Percentiles rank a stretch among this genome's conserved stretches.
Evolutionary conservation across 2,888 invertebrate genomes (phyloP).

Genomic region (Lucinisca nassula): DNA sequence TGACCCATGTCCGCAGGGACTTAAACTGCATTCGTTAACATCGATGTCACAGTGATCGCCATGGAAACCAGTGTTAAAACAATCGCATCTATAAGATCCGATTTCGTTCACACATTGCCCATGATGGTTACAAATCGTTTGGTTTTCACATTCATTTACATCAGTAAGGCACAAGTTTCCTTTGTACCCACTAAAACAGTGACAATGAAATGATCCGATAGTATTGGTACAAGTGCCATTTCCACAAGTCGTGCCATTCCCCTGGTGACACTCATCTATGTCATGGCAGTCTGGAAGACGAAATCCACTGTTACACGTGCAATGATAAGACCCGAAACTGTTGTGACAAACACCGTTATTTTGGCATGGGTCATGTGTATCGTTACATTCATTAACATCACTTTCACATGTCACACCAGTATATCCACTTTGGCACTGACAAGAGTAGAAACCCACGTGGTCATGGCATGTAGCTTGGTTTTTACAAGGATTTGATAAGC

Average conservation of each 20-base stretch:
- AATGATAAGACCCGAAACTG: neutral
- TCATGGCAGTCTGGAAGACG: too few relatives aligned
- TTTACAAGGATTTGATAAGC: neutral
- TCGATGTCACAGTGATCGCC: neutral
- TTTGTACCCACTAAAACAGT: neutral
- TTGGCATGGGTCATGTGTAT: too few relatives aligned
- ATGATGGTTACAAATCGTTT: neutral
- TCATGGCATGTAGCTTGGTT: neutral
- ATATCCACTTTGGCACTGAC: neutral
- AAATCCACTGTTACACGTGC: neutral
- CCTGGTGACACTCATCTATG: too few relatives aligned
- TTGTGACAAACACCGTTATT: neutral
- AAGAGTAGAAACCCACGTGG: neutral
- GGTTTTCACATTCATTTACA: neutral
- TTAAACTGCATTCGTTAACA: neutral
- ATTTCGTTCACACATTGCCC: constrained; percentile 25
- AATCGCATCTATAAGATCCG: constrained; percentile 10
- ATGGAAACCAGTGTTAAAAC: neutral
- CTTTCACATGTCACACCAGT: neutral
- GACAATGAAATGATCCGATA: neutral
- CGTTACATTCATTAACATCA: neutral
- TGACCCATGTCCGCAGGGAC: neutral
- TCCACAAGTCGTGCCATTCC: neutral
- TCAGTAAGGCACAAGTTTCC: too few relatives aligned
- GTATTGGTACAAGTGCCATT: neutral